These are phyloP conservation scores for Antitype chi DNA, from an alignment of 2,888 invertebrate genomes.

Conservation along the genomic window DNA sequence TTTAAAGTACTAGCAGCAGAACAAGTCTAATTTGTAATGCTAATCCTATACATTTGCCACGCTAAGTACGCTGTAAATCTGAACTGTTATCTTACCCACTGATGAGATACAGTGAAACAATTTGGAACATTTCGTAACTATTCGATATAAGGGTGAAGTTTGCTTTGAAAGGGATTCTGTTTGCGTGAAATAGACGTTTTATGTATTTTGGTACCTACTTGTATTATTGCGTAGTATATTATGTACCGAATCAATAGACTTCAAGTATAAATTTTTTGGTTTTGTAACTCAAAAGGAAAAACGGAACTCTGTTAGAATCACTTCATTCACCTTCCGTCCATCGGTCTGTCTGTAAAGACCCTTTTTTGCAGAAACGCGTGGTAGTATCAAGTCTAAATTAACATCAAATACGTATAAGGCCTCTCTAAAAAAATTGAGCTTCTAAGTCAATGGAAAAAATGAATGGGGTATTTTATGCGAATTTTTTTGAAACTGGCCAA, in stretches of 20 bases:
- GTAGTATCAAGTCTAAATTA: too few relatives aligned
- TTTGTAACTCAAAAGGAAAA: too few relatives aligned
- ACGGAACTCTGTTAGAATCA: too few relatives aligned
- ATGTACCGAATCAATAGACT: neutral
- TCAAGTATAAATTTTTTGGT: too few relatives aligned
- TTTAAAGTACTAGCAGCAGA: constrained; percentile 40
- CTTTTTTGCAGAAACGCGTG: too few relatives aligned
- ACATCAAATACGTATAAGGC: too few relatives aligned
- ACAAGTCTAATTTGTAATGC: constrained; percentile 64
- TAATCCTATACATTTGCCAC: constrained; percentile 67
- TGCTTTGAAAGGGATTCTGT: constrained; percentile 15
- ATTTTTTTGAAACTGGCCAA: too few relatives aligned
- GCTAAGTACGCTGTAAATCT: constrained; percentile 63
- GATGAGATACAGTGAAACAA: constrained; percentile 46
- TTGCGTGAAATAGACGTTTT: neutral
- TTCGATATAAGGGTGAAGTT: constrained; percentile 25
- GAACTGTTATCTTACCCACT: constrained; percentile 44
- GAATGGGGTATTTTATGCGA: too few relatives aligned
- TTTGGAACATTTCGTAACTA: constrained; percentile 31
- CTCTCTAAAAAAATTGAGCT: too few relatives aligned
- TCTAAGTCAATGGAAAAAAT: too few relatives aligned
- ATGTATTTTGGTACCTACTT: neutral
- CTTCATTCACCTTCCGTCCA: too few relatives aligned
- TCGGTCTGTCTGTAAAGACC: too few relatives aligned
- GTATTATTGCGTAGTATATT: neutral